Base-by-base conservation (phyloP, 2,888 invertebrate genomes). In the Prenolepis imparis region DNA sequence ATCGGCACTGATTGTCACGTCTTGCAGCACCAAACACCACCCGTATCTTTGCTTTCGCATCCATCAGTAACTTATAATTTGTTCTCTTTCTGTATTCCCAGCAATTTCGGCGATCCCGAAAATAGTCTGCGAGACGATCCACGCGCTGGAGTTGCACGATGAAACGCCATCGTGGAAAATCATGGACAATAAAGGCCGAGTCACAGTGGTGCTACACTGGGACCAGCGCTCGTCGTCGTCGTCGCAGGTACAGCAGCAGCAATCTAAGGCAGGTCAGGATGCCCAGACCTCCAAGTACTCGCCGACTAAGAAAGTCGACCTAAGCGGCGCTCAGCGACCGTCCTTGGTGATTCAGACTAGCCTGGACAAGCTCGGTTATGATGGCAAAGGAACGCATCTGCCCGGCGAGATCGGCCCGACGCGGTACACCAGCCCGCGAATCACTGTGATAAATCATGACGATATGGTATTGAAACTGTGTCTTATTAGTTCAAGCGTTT, bases 131-230 rank as follows among this genome's bases (percentile, higher is more conserved):
- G 98, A 98, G 96, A 98, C 98, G 94, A 98, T 98, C 95, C 98
- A 98, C 96, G 98, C 98, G 91, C 96, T 98, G 96, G 98, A 98
- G 96, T 96, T 98, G 95, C 98, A 98, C 96, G 98, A 98, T 97
- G 98, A 98, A 96, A 98, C 98, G 95, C 98, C 98, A 95, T 98
- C 98, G 96, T 98, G 98, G 98, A 98, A 98, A 96, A 98, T 98
- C 96, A 98, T 98, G 98, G 98, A 98, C 97, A 98, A 98, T 97
- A 98, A 98, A 96, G 98, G 98, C 95, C 97, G 98, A 95, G 98
- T 98, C 96, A 98, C 98, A 94, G 98, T 98, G 96, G 98, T 98
- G 95, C 96, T 98, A 95, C 98, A 98, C 96, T 98, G 98, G 98
- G 98, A 98, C 96, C 98, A 98, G 96, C 97, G 98, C 92, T 92